Percentiles rank a stretch among this genome's conserved stretches.
Conservation (phyloP, 2,888 invertebrate species). For the Phlogophora meticulosa region DNA sequence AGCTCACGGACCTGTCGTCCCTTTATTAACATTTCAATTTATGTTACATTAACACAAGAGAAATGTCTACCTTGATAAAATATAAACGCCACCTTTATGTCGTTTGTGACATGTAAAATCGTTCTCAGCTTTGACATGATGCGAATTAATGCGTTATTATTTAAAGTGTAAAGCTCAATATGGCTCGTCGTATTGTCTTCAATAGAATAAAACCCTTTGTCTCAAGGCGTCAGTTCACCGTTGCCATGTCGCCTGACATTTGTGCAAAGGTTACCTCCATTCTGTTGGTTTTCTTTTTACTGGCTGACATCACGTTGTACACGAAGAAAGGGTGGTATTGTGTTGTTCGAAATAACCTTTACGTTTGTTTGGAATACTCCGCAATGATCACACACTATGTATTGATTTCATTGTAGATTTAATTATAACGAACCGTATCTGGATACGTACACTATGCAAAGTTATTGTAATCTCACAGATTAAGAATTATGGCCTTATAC, state of each 20-base stretch:
- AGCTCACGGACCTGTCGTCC: slow-evolving; percentile 80
- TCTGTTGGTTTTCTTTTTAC: slow-evolving; percentile 87
- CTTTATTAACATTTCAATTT: slow-evolving; percentile 86
- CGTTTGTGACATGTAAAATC: slow-evolving; percentile 78
- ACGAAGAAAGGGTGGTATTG: slow-evolving; percentile 86
- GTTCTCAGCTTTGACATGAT: slow-evolving; percentile 63
- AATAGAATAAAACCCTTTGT: slow-evolving; percentile 89
- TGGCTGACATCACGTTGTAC: slow-evolving; percentile 84
- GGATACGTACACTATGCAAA: slow-evolving; percentile 34
- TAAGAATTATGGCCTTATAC: slow-evolving; percentile 48
- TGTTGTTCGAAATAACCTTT: slow-evolving; percentile 85
- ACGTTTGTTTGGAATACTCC: slow-evolving; percentile 64
- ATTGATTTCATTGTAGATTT: slow-evolving; percentile 34
- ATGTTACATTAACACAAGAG: slow-evolving; percentile 81
- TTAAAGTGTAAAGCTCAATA: slow-evolving; percentile 76
- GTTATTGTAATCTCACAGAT: slow-evolving; percentile 49
- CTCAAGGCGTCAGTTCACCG: slow-evolving; percentile 86
- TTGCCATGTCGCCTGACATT: slow-evolving; percentile 87
- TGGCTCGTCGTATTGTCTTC: slow-evolving; percentile 71
- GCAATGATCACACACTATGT: slow-evolving; percentile 43
- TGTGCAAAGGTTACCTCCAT: slow-evolving; percentile 88
- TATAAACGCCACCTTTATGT: slow-evolving; percentile 79
- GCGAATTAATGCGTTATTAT: slow-evolving; percentile 73
- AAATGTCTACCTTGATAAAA: slow-evolving; percentile 81
- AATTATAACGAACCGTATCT: slow-evolving; percentile 30